phyloP scores from a whole-genome alignment of 2,888 invertebrate species.

The Erynnis tages region DNA sequence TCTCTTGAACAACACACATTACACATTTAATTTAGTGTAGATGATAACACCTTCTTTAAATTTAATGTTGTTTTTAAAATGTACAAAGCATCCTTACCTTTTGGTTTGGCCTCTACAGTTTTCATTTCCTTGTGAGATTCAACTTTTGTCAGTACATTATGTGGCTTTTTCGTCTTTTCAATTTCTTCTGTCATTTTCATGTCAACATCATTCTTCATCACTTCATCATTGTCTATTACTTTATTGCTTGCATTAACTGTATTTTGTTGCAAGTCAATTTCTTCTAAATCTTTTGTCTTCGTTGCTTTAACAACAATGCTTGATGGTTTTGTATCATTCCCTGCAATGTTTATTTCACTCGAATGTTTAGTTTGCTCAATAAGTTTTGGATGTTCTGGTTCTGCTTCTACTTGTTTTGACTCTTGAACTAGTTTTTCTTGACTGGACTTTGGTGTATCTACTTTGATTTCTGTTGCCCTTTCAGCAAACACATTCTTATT shows the following conservation, averaged over 20 bases:
- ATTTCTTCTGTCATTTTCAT: background rate
- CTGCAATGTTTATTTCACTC: too few species aligned
- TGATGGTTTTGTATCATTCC: too few species aligned
- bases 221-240: background rate
- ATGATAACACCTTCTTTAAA: too few species aligned
- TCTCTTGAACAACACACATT: too few species aligned
- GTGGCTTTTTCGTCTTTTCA: background rate
- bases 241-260: background rate
- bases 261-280: background rate
- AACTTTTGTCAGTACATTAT: background rate
- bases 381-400: too few species aligned
- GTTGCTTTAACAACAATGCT: too few species aligned
- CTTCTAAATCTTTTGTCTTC: background rate
- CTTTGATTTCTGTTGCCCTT: background rate
- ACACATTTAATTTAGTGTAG: too few species aligned
- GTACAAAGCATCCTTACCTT: slow-evolving; percentile 7
- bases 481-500: background rate
- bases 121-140: background rate
- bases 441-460: background rate
- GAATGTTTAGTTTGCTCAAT: too few species aligned
- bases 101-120: background rate
- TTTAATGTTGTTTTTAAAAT: background rate
- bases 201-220: background rate
- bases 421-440: background rate
- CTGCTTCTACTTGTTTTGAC: background rate